Conservation (phyloP, 2,888 invertebrate genomes). For the Luperina nickerlii region DNA sequence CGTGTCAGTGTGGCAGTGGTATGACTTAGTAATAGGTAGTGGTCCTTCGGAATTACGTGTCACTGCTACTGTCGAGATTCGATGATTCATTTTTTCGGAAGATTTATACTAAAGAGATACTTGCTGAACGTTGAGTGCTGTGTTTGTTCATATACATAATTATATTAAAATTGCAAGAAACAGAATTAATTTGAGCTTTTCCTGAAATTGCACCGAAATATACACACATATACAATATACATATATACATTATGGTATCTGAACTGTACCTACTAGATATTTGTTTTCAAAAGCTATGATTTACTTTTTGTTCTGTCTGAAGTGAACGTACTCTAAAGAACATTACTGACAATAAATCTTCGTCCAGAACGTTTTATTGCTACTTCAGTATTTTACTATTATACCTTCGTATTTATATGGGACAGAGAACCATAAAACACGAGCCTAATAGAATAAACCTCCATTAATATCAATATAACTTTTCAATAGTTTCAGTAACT, state of each 20-base stretch:
- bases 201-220: neutral
- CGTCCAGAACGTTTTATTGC: constrained; percentile 21
- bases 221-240: too few species aligned
- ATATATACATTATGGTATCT: neutral
- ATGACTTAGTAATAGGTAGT: neutral
- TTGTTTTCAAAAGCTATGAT: neutral
- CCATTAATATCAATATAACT: neutral
- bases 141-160: neutral
- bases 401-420: constrained; percentile 7
- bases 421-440: constrained; percentile 10
- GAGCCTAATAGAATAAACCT: neutral
- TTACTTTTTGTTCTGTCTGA: neutral
- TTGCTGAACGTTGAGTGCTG: neutral
- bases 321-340: constrained; percentile 1
- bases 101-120: neutral
- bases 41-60: neutral
- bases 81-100: too few species aligned
- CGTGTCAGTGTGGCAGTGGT: neutral
- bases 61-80: neutral
- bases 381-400: constrained; percentile 23
- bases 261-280: neutral
- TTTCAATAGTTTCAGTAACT: neutral
- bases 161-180: too few species aligned
- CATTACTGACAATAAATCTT: constrained; percentile 37
- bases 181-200: neutral